Percentiles rank a stretch among this genome's conserved stretches.
Conservation (phyloP, 2,797 vertebrate genomes). For the Momotus momota region DNA sequence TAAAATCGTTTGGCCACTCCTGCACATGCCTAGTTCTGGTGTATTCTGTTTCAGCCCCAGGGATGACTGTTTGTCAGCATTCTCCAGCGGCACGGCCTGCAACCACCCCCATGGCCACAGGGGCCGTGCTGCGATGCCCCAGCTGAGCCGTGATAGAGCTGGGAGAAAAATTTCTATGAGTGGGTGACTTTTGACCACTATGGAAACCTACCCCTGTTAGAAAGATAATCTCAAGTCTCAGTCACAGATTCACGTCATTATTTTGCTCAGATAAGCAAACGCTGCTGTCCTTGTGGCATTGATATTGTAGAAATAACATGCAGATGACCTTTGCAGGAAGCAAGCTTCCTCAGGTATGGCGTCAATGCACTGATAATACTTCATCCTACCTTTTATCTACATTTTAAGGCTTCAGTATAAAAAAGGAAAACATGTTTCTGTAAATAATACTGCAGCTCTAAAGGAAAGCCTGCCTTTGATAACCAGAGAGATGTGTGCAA, state of each 20-base stretch:
- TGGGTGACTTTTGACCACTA: background rate
- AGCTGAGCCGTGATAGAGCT: background rate
- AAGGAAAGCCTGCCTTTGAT: background rate
- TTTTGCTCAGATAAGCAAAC: background rate
- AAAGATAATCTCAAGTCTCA: background rate
- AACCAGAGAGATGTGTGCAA: background rate
- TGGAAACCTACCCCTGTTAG: background rate
- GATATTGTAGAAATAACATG: background rate
- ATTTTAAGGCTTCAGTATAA: background rate
- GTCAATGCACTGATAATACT: background rate
- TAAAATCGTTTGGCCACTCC: fast-evolving
- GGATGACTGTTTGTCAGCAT: background rate
- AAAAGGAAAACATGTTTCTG: background rate
- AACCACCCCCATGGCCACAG: fast-evolving
- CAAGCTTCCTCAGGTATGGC: background rate
- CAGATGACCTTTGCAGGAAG: background rate
- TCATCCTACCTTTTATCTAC: background rate
- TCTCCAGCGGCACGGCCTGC: background rate
- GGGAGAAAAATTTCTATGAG: background rate
- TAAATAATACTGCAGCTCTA: background rate
- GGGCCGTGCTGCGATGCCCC: fast-evolving
- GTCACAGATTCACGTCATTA: fast-evolving
- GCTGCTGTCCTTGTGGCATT: background rate
- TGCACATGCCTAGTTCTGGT: fast-evolving
- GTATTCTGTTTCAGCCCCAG: background rate